Evolutionary conservation across 2,888 invertebrate species (phyloP).

Genomic region (Pachydiplax longipennis): DNA sequence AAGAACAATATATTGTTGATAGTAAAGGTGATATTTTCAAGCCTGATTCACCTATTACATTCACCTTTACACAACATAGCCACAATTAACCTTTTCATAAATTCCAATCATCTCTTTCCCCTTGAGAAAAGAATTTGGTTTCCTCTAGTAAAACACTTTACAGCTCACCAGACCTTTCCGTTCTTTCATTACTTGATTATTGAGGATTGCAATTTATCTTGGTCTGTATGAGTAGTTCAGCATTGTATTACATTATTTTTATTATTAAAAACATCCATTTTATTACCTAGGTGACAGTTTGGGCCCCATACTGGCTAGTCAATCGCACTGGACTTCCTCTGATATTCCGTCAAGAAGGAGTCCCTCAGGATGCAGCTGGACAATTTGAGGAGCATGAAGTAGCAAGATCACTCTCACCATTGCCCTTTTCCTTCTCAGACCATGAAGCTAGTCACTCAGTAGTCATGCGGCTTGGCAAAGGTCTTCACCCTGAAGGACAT

Average conservation of each 20-base stretch:
- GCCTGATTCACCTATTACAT: no score
- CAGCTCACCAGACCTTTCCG: no score
- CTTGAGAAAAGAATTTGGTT: no score
- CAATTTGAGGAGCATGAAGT: constrained; percentile 95
- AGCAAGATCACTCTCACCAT: constrained; percentile 89
- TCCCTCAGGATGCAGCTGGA: constrained; percentile 75
- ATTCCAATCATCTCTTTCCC: no score
- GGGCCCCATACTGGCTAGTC: constrained; percentile 92
- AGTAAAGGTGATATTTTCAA: no score
- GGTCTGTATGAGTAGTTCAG: no score
- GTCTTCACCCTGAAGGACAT: constrained; percentile 64
- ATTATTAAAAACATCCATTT: constrained; percentile 47
- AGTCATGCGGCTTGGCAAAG: constrained; percentile 78
- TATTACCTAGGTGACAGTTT: constrained; percentile 70
- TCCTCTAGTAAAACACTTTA: no score
- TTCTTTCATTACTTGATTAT: no score
- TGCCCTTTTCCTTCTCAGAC: constrained; percentile 93
- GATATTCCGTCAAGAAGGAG: constrained; percentile 90
- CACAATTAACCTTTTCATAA: no score
- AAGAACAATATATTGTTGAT: no score
- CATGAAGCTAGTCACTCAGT: constrained; percentile 83
- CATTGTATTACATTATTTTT: constrained; percentile 50
- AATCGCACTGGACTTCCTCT: constrained; percentile 96
- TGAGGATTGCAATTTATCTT: no score
- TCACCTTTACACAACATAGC: no score